Percentiles rank a stretch among this genome's conserved stretches.
Conservation (phyloP, 2,888 invertebrate species). For the Hyppa rectilinea region DNA sequence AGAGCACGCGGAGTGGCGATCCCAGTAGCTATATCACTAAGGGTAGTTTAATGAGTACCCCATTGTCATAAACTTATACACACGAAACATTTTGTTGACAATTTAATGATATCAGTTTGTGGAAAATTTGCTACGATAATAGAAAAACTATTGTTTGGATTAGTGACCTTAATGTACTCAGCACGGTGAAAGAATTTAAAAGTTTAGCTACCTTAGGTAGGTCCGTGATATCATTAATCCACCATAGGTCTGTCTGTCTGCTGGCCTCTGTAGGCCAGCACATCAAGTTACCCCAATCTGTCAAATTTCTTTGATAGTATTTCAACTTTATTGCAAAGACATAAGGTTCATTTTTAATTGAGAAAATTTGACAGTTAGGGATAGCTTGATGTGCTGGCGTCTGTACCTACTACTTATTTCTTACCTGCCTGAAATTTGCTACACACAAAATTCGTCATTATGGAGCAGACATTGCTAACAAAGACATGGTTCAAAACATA, state of each 20-base stretch:
- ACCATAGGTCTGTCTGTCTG: too few relatives aligned
- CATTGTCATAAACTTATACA: slow-evolving; percentile 23
- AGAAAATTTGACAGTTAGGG: too few relatives aligned
- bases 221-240: background rate
- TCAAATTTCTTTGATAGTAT: too few relatives aligned
- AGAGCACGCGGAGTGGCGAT: slow-evolving; percentile 26
- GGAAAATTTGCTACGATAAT: slow-evolving; percentile 3
- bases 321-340: too few relatives aligned
- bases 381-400: too few relatives aligned
- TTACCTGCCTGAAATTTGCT: too few relatives aligned
- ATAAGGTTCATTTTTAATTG: too few relatives aligned
- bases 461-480: background rate
- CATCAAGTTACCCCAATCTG: too few relatives aligned
- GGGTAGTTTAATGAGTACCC: slow-evolving; percentile 18
- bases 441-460: too few relatives aligned
- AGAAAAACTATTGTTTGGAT: slow-evolving; percentile 9
- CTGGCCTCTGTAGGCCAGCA: too few relatives aligned
- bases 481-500: background rate
- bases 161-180: slow-evolving; percentile 25
- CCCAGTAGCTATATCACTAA: slow-evolving; percentile 35
- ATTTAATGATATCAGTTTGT: slow-evolving; percentile 40
- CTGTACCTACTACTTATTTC: too few relatives aligned
- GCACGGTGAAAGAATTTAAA: slow-evolving; percentile 18
- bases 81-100: slow-evolving; percentile 40
- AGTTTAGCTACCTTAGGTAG: background rate